These are phyloP conservation scores for Cephonodes hylas DNA, from an alignment of 2,888 invertebrate genomes.

Conservation along the genomic window DNA sequence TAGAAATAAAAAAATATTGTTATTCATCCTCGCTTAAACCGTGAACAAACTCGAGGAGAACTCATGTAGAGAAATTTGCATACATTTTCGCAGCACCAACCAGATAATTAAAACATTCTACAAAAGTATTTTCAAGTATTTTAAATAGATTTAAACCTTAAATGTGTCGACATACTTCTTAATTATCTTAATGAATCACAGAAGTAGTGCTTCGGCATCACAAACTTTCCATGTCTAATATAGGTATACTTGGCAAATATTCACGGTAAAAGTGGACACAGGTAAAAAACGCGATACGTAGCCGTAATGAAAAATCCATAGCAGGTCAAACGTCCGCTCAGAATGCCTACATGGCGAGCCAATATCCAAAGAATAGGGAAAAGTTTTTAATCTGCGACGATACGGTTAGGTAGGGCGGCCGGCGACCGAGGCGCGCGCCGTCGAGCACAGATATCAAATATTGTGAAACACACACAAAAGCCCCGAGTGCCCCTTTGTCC, in stretches of 20 bases:
- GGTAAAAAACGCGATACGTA: background rate
- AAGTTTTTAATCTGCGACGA: conserved; percentile 38
- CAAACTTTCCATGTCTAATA: background rate
- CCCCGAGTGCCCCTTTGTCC: background rate
- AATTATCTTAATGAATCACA: too few relatives aligned
- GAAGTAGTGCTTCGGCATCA: background rate
- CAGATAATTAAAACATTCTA: background rate
- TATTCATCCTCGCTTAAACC: background rate
- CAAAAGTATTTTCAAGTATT: background rate
- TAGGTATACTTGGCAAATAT: background rate
- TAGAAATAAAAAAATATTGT: background rate
- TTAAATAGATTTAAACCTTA: background rate
- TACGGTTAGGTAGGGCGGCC: conserved; percentile 28
- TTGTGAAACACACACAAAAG: conserved; percentile 31
- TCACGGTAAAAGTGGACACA: background rate
- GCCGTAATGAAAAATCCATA: conserved; percentile 9
- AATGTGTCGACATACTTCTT: background rate
- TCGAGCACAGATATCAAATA: conserved; percentile 38
- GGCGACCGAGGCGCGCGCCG: conserved; percentile 29
- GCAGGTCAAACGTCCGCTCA: background rate
- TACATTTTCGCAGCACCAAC: background rate
- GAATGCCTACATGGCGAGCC: background rate
- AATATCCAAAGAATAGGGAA: conserved; percentile 30
- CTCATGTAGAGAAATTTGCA: background rate
- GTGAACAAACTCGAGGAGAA: background rate